These are phyloP conservation scores for Cephus pulcher DNA, from an alignment of 2,888 invertebrate species.

Conservation along the genomic window DNA sequence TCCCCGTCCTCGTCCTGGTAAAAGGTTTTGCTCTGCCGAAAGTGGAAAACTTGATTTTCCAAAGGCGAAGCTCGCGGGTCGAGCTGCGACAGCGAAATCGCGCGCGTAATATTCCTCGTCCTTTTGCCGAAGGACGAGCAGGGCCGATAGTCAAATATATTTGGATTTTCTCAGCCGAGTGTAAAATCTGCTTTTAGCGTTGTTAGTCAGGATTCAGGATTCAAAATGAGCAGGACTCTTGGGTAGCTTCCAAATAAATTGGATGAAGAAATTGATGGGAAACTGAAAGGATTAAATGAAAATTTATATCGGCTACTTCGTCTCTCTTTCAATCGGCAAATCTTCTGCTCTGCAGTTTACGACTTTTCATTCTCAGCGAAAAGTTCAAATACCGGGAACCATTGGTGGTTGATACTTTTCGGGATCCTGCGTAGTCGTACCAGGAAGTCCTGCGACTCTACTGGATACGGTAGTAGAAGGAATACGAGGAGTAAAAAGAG, in stretches of 20 bases:
- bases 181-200: conserved; percentile 53
- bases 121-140: not conserved
- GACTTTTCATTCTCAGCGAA: not conserved
- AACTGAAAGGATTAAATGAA: conserved; percentile 43
- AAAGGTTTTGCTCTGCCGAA: conserved; percentile 36
- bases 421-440: not conserved
- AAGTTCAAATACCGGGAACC: not conserved
- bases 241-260: conserved; percentile 21
- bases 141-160: conserved; percentile 19
- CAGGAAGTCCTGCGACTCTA: not conserved
- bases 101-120: conserved; percentile 37
- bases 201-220: conserved; percentile 38
- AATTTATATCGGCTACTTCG: not conserved
- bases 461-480: not conserved
- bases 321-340: not conserved
- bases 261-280: conserved; percentile 39
- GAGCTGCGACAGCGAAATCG: conserved; percentile 54
- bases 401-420: not conserved
- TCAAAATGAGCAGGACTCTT: conserved; percentile 30
- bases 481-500: not conserved
- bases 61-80: conserved; percentile 27
- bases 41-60: conserved; percentile 38
- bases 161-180: conserved; percentile 30
- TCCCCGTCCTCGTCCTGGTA: conserved; percentile 14
- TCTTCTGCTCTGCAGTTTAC: not conserved